These are phyloP conservation scores for Tetragonula carbonaria DNA, from an alignment of 2,888 invertebrate genomes.

Conservation along the genomic window DNA sequence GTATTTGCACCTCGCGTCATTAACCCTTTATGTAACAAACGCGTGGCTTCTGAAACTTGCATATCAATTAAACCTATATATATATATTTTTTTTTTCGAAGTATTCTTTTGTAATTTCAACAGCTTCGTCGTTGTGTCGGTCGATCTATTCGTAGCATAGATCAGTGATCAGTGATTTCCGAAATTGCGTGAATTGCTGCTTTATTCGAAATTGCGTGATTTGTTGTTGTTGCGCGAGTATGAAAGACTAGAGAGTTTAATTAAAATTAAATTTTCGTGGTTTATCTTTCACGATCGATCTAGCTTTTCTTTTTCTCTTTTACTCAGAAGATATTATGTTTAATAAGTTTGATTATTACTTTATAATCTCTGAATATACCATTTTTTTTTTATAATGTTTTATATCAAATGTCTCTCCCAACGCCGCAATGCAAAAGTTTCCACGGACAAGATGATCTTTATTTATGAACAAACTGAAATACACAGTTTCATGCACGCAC, in stretches of 20 bases:
- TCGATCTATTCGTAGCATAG: neutral
- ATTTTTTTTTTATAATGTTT: neutral
- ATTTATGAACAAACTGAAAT: slow-evolving; percentile 13
- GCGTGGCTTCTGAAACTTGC: neutral
- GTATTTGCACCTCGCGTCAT: neutral
- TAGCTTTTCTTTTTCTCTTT: neutral
- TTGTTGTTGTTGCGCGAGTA: neutral
- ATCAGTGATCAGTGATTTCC: neutral
- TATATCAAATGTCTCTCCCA: too few relatives aligned
- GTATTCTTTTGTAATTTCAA: neutral
- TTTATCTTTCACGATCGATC: neutral
- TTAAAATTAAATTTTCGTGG: neutral
- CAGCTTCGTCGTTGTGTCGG: neutral
- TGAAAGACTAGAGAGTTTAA: neutral
- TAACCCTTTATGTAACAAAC: neutral
- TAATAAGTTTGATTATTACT: neutral
- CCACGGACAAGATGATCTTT: neutral
- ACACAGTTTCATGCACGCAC: neutral
- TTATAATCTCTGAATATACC: neutral
- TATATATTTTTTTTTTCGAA: neutral
- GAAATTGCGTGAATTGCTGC: neutral
- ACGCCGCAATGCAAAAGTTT: neutral
- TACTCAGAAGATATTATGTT: neutral
- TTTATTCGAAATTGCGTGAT: neutral
- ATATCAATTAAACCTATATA: too few relatives aligned